phyloP scores from a whole-genome alignment of 2,888 invertebrate species.

The Drosophila lutescens region DNA sequence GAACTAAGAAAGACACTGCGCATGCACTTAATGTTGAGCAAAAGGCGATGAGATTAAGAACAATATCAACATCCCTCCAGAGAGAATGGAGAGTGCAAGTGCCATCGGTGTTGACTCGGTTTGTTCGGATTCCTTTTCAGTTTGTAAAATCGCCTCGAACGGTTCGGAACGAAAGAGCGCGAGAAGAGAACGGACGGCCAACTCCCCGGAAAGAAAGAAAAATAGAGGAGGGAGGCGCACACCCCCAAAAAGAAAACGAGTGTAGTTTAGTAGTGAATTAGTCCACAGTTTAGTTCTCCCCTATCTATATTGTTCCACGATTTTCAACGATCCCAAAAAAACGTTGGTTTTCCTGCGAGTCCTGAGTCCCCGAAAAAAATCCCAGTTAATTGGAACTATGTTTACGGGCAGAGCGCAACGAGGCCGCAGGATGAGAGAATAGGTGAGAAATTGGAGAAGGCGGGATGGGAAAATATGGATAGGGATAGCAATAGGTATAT shows the following conservation, averaged over 20 bases:
- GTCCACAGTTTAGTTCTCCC: slow-evolving; percentile 46
- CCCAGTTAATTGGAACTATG: slow-evolving; percentile 47
- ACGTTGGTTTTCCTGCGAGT: slow-evolving; percentile 1
- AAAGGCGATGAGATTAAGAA: slow-evolving; percentile 4
- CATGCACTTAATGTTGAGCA: slow-evolving; percentile 44
- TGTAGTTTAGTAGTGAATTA: slow-evolving; percentile 64
- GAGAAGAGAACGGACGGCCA: slow-evolving; percentile 42
- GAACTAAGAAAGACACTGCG: slow-evolving; percentile 30
- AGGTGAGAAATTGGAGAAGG: slow-evolving; percentile 60
- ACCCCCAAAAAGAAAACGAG: slow-evolving; percentile 39
- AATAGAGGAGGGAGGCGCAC: slow-evolving; percentile 25
- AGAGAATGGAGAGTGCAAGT: slow-evolving; percentile 38
- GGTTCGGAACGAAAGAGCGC: slow-evolving; percentile 67
- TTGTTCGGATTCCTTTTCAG: slow-evolving; percentile 59
- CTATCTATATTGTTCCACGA: background rate
- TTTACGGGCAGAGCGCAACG: slow-evolving; percentile 67
- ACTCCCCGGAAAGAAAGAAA: slow-evolving; percentile 32
- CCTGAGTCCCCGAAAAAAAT: background rate
- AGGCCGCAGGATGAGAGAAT: slow-evolving; percentile 57
- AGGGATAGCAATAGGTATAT: slow-evolving; percentile 18
- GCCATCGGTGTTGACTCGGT: slow-evolving; percentile 48
- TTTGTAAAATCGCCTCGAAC: slow-evolving; percentile 76
- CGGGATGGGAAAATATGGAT: background rate
- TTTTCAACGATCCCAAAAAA: background rate
- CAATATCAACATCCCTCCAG: slow-evolving; percentile 30